Base-by-base conservation (phyloP, 2,888 invertebrate genomes). In the Calliphora vomitoria region DNA sequence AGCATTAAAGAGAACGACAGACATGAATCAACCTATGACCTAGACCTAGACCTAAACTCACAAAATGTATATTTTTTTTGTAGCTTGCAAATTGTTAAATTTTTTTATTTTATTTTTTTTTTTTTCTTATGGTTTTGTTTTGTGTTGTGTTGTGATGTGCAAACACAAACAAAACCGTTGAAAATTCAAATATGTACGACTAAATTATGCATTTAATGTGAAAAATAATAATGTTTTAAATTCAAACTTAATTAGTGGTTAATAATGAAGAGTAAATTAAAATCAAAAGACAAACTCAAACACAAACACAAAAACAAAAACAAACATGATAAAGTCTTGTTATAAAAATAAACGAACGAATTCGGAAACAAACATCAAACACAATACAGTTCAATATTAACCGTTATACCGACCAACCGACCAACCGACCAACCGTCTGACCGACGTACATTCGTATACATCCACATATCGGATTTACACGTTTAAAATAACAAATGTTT, bases 1-100 rank as follows among this genome's bases (percentile, higher is more conserved):
- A 11, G 35, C 31, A 55, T 85, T 60, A 50, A 68, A 85, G 11
- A 55, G 31, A 81, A 35, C 11, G 64, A 75, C 75, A 79, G n/a
- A 64, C 55, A 44, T 66, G 76, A 78, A 58, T 74, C 78, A 83
- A 55, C 64, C 64, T 72, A 50, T 84, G 82, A 86, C 86, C 82
- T 84, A 88, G 85, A 87, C 86, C 80, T 87, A 83, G 83, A 87
- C 83, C 85, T 55, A 78, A 74, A 80, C 78, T 53, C 8, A 68
- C 66, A 58, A 25, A 41, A 35, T 35, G 4, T 35, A 6, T 35
- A 35, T 38, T 64, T 53, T n/a, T 50, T 66, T 62, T 44, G 6
- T 8, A 44, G 55, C 64, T 76, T 66, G 78, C 44, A 44, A 47
- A 66, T 44, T 50, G 1, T 50, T n/a, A 15, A 5, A 15, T 50